phyloP scores from a whole-genome alignment of 2,888 invertebrate species.

The Brenthis daphne region DNA sequence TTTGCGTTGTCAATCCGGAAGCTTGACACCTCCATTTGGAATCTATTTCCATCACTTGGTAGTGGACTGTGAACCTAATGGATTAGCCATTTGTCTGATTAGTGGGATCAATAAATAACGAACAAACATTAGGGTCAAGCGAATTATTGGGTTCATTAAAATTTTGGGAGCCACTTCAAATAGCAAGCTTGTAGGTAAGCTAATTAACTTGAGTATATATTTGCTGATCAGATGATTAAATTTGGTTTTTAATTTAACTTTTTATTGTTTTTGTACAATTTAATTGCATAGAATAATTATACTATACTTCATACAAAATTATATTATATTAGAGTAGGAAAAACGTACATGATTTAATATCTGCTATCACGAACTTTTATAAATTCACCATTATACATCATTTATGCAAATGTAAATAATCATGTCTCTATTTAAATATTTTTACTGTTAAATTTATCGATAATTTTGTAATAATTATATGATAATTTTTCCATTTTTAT shows the following conservation, averaged over 20 bases:
- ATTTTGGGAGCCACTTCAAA: conserved; percentile 60
- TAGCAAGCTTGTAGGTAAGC: conserved; percentile 58
- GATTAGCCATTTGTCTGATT: conserved; percentile 81
- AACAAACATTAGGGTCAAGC: conserved; percentile 60
- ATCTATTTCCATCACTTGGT: conserved; percentile 57
- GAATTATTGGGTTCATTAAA: conserved; percentile 76
- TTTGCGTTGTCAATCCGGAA: conserved; percentile 38
- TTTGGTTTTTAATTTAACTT: conserved; percentile 11
- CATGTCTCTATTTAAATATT: background rate
- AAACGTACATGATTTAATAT: too few relatives aligned
- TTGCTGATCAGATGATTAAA: conserved; percentile 44
- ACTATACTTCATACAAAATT: too few relatives aligned
- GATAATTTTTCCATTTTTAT: too few relatives aligned
- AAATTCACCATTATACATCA: too few relatives aligned
- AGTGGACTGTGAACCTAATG: conserved; percentile 66
- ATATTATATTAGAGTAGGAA: too few relatives aligned
- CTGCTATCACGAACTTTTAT: too few relatives aligned
- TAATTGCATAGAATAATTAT: background rate
- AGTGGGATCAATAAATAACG: conserved; percentile 77
- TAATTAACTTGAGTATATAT: conserved; percentile 72
- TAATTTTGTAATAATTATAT: too few relatives aligned
- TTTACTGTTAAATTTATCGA: background rate
- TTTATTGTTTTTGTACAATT: conserved; percentile 2
- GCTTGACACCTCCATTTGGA: conserved; percentile 57
- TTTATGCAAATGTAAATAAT: too few relatives aligned